Evolutionary conservation across 2,797 vertebrate genomes (phyloP), one percentile per base, ranked within the genome.

Genomic region (Avahi laniger): DNA sequence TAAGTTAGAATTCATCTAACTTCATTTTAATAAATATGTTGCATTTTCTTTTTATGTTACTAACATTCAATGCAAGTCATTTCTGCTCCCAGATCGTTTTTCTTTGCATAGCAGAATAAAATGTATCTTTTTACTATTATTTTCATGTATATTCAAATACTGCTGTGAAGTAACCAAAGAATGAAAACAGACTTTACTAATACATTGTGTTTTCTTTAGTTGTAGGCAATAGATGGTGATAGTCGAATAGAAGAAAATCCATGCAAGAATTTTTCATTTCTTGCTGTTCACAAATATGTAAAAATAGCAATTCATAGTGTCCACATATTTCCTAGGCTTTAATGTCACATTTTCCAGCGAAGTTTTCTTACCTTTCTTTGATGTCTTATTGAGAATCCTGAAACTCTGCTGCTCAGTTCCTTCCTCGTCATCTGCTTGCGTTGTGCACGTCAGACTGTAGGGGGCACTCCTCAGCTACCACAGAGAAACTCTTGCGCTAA

Each of bases 391-490:
- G 89, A 95, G 48, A 92, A 46, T 22, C 70, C 70, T 90, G 38
- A 75, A 18, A 46, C 28, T 1, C 30, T 2, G 43, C 4, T 0
- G 69, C 50, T 82, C 38, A 18, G 61, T 20, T 90, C n/a, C 43
- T 63, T 22, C 59, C 89, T 78, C 0, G 28, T 73, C 86, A 33
- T 82, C 54, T 61, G 41, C 85, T 63, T 88, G 90, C 41, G 2
- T 87, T 81, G 96, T 61, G 65, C 67, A 24, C 8, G 5, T 83
- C 57, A 79, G 96, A 15, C 98, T 97, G 96, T 97, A 98, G 98
- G 97, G 98, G 98, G 98, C 97, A 97, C 96, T 98, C 95, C 96
- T 97, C 96, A 97, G 98, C 98, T 97, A 73, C 91, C 92, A 24
- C 96, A 98, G 59, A 95, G 50, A 79, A 35, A 70, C 48, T 48